Percentiles rank a stretch among this genome's conserved stretches.
Conservation (phyloP, 2,797 vertebrate species). For the Hozukius guyotensis region DNA sequence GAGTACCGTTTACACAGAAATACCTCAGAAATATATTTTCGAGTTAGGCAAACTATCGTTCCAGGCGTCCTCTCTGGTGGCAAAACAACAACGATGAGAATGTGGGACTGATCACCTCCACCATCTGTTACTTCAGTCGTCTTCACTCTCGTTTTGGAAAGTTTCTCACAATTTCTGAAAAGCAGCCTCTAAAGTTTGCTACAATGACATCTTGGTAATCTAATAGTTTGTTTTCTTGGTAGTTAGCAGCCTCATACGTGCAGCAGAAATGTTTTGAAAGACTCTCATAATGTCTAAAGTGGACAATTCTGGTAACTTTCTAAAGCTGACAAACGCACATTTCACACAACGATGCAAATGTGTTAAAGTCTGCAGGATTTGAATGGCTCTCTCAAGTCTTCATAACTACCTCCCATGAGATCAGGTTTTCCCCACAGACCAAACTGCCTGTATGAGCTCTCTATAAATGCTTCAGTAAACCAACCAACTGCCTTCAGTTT, state of each 20-base stretch:
- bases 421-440: not conserved
- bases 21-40: not conserved
- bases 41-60: not conserved
- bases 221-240: not conserved
- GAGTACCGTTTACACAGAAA: not conserved
- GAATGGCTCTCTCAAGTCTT: not conserved
- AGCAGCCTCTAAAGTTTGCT: not conserved
- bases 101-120: too few relatives aligned
- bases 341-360: not conserved
- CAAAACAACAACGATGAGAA: too few relatives aligned
- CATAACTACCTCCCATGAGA: not conserved
- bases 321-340: not conserved
- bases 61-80: not conserved
- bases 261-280: not conserved
- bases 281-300: not conserved
- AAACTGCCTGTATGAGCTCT: not conserved
- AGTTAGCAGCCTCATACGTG: not conserved
- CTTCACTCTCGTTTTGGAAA: not conserved
- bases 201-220: not conserved
- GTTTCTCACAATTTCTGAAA: not conserved
- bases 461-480: not conserved
- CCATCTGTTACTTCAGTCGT: not conserved
- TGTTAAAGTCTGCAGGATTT: not conserved
- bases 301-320: not conserved
- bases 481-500: too few relatives aligned